Conservation (phyloP, 1,140 invertebrate genomes). For the Pseudomyrmex dendroicus region DNA sequence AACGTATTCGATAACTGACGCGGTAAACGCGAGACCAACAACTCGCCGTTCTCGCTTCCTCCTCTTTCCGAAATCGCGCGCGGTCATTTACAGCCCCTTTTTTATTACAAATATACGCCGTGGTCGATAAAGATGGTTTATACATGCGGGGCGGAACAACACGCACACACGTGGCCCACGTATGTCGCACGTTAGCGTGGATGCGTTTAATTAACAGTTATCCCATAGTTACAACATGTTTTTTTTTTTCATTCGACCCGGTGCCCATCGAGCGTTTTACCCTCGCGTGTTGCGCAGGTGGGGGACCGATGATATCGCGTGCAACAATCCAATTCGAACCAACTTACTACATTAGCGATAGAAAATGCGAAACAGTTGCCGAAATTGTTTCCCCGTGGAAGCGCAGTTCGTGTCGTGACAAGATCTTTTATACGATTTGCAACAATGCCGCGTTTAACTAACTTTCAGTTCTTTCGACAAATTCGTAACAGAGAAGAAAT, state of each 20-base stretch:
- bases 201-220: slow-evolving; percentile 44
- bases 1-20: background rate
- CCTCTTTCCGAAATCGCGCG: background rate
- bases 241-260: slow-evolving; percentile 33
- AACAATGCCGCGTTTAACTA: background rate
- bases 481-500: too few relatives aligned
- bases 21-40: background rate
- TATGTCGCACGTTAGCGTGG: slow-evolving; percentile 41
- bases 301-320: slow-evolving; percentile 32
- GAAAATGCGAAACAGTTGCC: slow-evolving; percentile 31
- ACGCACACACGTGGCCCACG: slow-evolving; percentile 44
- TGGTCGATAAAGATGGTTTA: slow-evolving; percentile 45
- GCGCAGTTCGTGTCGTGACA: background rate
- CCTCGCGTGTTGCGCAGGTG: slow-evolving; percentile 20
- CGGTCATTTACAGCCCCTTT: slow-evolving; percentile 36
- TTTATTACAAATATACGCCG: background rate
- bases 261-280: slow-evolving; percentile 4
- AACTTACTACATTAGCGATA: background rate
- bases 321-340: background rate
- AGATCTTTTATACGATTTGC: background rate
- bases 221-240: slow-evolving; percentile 12
- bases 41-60: background rate
- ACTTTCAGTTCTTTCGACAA: background rate
- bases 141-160: slow-evolving; percentile 23
- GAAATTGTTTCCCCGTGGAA: slow-evolving; percentile 31